Evolutionary conservation across 1,140 invertebrate species (phyloP).

Genomic region (Lanistes nyassanus): DNA sequence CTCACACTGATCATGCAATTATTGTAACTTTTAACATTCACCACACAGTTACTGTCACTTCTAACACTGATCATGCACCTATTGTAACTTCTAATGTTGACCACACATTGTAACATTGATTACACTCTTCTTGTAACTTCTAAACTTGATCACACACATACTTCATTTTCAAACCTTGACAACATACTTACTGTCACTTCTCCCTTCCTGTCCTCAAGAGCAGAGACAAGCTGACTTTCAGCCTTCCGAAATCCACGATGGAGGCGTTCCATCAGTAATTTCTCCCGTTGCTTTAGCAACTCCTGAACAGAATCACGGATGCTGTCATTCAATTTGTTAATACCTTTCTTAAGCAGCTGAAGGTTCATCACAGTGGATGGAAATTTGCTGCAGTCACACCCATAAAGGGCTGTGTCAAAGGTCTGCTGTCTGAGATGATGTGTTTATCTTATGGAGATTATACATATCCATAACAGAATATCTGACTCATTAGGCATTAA

Average conservation of each 20-base stretch:
- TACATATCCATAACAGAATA: no score
- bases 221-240: conserved; percentile 59
- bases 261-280: conserved; percentile 57
- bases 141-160: neutral
- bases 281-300: conserved; percentile 55
- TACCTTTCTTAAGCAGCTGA: no score
- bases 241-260: conserved; percentile 55
- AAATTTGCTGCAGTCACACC: no score
- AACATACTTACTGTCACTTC: conserved; percentile 55
- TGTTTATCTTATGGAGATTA: no score
- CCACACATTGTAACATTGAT: neutral
- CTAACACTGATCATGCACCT: neutral
- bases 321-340: no score
- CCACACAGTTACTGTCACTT: no score
- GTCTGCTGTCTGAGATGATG: no score
- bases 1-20: no score
- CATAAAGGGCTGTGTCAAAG: no score
- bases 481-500: no score
- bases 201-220: conserved; percentile 56
- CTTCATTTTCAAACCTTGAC: neutral
- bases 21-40: no score
- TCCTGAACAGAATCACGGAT: conserved; percentile 37
- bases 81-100: neutral
- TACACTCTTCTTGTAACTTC: neutral
- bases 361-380: no score